Base-by-base conservation (phyloP, 2,113 vertebrate species). In the Lophotis ruficrista region DNA sequence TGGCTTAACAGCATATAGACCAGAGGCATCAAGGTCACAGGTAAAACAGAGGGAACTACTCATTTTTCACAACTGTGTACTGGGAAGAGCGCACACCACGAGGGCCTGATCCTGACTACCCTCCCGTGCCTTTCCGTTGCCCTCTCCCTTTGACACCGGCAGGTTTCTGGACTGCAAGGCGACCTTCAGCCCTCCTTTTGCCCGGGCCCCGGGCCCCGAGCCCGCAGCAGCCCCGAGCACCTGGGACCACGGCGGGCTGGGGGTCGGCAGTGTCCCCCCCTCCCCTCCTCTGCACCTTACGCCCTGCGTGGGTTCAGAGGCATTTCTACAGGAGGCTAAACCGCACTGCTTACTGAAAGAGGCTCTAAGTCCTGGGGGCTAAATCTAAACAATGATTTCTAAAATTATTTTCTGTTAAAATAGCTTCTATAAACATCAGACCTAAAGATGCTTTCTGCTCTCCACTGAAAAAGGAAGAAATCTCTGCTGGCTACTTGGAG, bases 191-290 rank as follows among this genome's bases (percentile, higher is more conserved):
- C 25, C 60, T 24, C 51, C n/a, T 76, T 38, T 60, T 9, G 9
- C n/a, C 28, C 14, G 28, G 43, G 48, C 48, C 43, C 53, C 0
- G 1, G 53, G 21, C 73, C 14, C 76, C 23, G 37, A 38, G 35
- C 37, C 30, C 4, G 21, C 19, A 2, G 45, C 53, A 91, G 31
- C 41, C 14, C 21, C 2, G 18, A 1, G 56, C 51, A 71, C n/a
- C 28, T 12, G 64, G 65, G 56, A 43, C 62, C 43, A 4, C 6
- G 1, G 1, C 3, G 66, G 4, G 18, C 30, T 41, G 12, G 31
- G 51, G 28, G 56, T 14, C 60, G 87, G 3, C 0, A 6, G 37
- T 0, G 1, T 22, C 58, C 83, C 14, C 41, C 41, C 41, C 41
- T 43, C 41, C 41, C 14, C 41, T 43, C 41, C 60, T 41, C 61